Percentiles rank a stretch among this genome's conserved stretches.
These are phyloP conservation scores for Lerista edwardsae DNA, from an alignment of 2,797 vertebrate genomes.

Conservation along the genomic window DNA sequence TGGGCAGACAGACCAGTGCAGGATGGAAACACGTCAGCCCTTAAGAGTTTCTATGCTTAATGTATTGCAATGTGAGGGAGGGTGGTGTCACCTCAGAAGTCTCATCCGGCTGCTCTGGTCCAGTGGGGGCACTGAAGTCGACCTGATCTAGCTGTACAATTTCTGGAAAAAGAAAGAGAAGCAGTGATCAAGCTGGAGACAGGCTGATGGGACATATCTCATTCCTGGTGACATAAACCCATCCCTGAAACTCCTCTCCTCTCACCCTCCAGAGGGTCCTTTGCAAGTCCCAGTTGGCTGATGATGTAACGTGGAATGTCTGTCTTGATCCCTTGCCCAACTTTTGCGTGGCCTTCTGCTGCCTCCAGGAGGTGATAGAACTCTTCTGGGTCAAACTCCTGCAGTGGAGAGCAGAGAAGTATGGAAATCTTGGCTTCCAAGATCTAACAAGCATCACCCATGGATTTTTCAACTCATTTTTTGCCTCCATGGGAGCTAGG, in stretches of 20 bases:
- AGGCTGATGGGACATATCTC: no score
- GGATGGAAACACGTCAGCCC: no score
- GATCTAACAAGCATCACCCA: neutral
- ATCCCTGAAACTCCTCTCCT: no score
- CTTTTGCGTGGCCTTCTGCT: slow-evolving; percentile 94
- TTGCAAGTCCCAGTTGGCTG: slow-evolving; percentile 91
- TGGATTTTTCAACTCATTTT: no score
- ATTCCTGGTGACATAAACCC: no score
- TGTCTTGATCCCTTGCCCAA: slow-evolving; percentile 91
- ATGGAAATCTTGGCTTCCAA: neutral
- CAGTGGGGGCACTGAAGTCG: slow-evolving; percentile 77
- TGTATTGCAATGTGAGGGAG: neutral
- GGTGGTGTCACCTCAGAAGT: slow-evolving; percentile 79
- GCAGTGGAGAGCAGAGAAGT: neutral
- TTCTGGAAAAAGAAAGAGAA: slow-evolving; percentile 76
- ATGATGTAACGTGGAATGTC: slow-evolving; percentile 97
- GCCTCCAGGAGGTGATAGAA: slow-evolving; percentile 97
- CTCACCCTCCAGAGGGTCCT: slow-evolving; percentile 90
- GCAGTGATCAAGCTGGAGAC: accelerated
- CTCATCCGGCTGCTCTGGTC: slow-evolving; percentile 79
- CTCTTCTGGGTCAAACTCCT: slow-evolving; percentile 97
- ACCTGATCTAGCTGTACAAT: slow-evolving; percentile 90
- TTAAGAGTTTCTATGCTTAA: no score
- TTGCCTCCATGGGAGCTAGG: no score
- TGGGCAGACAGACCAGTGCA: no score